Evolutionary conservation across 2,113 vertebrate genomes (phyloP), one percentile per base, ranked within the genome.

Genomic region (Chascanopsetta lugubris): DNA sequence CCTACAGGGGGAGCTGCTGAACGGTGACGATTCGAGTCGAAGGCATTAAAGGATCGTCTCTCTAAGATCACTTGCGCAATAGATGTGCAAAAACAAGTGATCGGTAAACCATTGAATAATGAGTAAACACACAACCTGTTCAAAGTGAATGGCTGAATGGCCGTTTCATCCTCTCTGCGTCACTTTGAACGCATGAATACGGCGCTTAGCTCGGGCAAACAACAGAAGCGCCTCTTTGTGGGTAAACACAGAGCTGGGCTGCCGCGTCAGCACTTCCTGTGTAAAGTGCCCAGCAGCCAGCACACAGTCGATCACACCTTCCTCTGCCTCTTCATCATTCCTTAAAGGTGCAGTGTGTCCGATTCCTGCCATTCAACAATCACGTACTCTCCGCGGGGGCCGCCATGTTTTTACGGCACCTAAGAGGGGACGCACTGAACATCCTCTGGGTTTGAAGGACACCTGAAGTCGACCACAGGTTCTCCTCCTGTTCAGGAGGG

Each of bases 211-310:
- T 8, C 1, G n/a, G 30, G 57, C 64, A 70, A 77, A 82, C 75
- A 75, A 69, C 57, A 60, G 34, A 64, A 72, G 45, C 38, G 21
- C 9, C 53, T 69, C 67, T 70, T 64, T 77, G 60, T 46, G 53
- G 57, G 45, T 70, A 47, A 74, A 50, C 75, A 65, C 49, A 65
- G 34, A 49, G 57, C 61, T 9, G 4, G 7, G 65, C 74, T 62
- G 80, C 74, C 30, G 58, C 77, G 78, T 82, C 84, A 84, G 84
- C 84, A 76, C 56, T 77, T 80, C 32, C 59, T 50, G n/a, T 50
- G n/a, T 65, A 75, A 64, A 79, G 45, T 69, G 68, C 72, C 65
- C 73, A 67, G 48, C 73, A 67, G 48, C 27, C 47, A 48, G 64
- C 70, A 54, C 64, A 72, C 64, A 78, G 69, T 75, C 79, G 75